A percentile compares a stretch with the other conserved stretches of the same genome.
Evolutionary conservation across 2,797 vertebrate species (phyloP).

Genomic region (Danio jaintianensis): DNA sequence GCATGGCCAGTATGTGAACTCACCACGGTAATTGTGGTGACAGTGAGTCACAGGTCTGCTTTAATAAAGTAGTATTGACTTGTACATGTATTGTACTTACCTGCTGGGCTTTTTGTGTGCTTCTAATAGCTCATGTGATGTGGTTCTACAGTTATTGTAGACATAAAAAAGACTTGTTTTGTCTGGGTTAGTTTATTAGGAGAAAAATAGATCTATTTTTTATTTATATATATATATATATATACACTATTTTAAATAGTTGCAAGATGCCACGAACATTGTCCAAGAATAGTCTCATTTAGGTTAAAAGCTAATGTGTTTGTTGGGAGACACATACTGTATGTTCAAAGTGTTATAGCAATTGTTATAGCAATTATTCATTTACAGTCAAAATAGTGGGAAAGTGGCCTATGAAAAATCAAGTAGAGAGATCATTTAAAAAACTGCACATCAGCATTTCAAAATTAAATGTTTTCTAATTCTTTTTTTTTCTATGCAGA

Average conservation of each 20-base stretch:
- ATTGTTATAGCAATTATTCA: too few species aligned
- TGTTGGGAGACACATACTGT: not conserved
- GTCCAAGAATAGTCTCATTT: not conserved
- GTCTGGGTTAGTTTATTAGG: not conserved
- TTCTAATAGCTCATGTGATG: not conserved
- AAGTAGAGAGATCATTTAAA: too few species aligned
- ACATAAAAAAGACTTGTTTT: not conserved
- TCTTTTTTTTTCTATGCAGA: too few species aligned
- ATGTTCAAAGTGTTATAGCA: too few species aligned
- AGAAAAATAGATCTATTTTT: not conserved
- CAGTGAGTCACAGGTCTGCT: not conserved
- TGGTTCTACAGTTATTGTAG: not conserved
- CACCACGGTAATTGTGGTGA: not conserved
- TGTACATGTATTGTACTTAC: not conserved
- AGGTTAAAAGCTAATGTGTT: not conserved
- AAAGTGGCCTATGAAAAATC: too few species aligned
- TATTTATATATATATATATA: too few species aligned
- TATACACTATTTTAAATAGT: too few species aligned
- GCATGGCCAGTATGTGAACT: not conserved
- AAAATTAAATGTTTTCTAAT: too few species aligned
- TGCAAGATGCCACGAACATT: not conserved
- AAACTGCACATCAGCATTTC: too few species aligned
- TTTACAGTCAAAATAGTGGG: too few species aligned
- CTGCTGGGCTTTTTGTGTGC: constrained; percentile 2
- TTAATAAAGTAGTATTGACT: not conserved